A percentile compares a stretch with the other conserved stretches of the same genome.
phyloP scores from a whole-genome alignment of 1,140 invertebrate species.

The Tetramorium parvispinum region DNA sequence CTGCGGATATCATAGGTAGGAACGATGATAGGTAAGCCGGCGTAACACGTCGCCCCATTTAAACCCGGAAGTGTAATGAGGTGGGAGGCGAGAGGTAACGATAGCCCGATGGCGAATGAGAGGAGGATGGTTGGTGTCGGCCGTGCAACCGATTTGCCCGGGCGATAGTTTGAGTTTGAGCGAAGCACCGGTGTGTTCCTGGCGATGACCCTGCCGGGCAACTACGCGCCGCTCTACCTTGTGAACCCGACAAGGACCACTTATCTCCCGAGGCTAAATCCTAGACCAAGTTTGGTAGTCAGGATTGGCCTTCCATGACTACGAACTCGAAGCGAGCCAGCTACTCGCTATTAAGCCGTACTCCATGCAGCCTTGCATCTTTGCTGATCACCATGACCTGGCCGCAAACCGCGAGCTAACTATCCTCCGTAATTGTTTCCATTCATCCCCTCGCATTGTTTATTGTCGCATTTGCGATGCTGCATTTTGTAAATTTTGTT shows the following conservation, averaged over 20 bases:
- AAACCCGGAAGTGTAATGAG: conserved; percentile 79
- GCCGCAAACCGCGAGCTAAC: conserved; percentile 16
- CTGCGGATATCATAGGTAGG: conserved; percentile 64
- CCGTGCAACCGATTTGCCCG: conserved; percentile 66
- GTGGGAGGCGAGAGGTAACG: conserved; percentile 19
- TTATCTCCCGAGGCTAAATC: conserved; percentile 70
- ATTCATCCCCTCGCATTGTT: neutral
- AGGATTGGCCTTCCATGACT: conserved; percentile 59
- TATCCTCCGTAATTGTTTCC: conserved; percentile 29
- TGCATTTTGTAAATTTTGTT: neutral
- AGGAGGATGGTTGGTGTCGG: conserved; percentile 37
- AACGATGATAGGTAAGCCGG: conserved; percentile 76
- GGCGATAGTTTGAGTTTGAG: conserved; percentile 68
- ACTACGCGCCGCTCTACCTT: conserved; percentile 53
- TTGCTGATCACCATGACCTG: conserved; percentile 43
- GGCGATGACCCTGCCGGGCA: conserved; percentile 67
- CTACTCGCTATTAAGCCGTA: conserved; percentile 30
- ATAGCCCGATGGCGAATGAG: conserved; percentile 36
- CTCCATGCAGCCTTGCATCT: conserved; percentile 38
- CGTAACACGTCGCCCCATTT: conserved; percentile 78
- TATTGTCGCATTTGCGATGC: neutral
- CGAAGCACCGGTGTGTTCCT: conserved; percentile 53
- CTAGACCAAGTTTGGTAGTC: conserved; percentile 63
- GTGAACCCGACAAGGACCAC: conserved; percentile 68
- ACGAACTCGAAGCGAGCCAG: conserved; percentile 44